These are phyloP conservation scores for Dendroctonus valens DNA, from an alignment of 1,140 invertebrate species.

Conservation along the genomic window DNA sequence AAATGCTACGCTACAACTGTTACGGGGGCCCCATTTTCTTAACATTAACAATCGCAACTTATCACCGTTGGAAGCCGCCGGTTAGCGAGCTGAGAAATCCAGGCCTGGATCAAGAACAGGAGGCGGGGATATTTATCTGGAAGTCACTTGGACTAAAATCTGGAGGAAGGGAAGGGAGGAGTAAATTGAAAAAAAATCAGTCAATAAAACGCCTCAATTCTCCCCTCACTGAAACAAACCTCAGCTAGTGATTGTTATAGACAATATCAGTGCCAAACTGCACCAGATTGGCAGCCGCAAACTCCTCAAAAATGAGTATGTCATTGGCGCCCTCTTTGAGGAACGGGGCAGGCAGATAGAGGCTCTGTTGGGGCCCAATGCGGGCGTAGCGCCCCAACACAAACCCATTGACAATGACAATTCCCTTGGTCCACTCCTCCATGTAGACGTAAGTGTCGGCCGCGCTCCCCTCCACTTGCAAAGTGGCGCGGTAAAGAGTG, in stretches of 20 bases:
- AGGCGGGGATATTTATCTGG: no score
- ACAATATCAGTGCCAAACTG: conserved; percentile 37
- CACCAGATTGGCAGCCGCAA: conserved; percentile 30
- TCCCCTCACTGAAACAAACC: no score
- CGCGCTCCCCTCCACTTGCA: conserved; percentile 18
- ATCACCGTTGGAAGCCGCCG: no score
- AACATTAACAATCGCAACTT: no score
- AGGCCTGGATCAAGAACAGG: no score
- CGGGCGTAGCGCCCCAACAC: conserved; percentile 61
- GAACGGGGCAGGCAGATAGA: conserved; percentile 60
- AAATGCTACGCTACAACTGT: no score
- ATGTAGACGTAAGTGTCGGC: conserved; percentile 46
- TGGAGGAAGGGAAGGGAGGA: no score
- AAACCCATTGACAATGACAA: conserved; percentile 64
- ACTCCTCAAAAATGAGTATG: conserved; percentile 47
- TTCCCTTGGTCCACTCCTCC: conserved; percentile 55
- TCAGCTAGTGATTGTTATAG: conserved; percentile 21
- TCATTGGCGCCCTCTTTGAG: conserved; percentile 54
- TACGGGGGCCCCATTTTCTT: no score
- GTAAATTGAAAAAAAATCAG: no score
- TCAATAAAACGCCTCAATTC: no score
- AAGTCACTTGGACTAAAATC: no score
- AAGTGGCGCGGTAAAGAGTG: conserved; percentile 31
- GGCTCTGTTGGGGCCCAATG: conserved; percentile 58
- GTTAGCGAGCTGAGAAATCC: no score